phyloP scores from a whole-genome alignment of 2,113 vertebrate genomes.

The Pseudopodoces humilis region DNA sequence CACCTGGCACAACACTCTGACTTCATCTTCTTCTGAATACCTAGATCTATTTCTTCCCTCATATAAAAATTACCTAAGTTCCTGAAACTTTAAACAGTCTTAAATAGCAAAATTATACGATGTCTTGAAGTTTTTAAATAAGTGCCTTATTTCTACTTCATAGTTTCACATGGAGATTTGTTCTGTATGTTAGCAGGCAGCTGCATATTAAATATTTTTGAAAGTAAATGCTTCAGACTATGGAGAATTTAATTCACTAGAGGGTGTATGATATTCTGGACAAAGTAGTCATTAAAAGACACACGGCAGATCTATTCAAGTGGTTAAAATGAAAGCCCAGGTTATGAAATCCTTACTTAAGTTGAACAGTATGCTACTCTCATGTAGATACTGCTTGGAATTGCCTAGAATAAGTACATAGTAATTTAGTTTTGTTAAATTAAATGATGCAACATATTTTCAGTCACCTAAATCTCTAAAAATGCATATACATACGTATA shows the following conservation, averaged over 20 bases:
- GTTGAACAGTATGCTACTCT: not conserved
- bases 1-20: constrained; percentile 61
- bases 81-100: constrained; percentile 3
- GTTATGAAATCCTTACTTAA: not conserved
- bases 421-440: not conserved
- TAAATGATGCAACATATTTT: not conserved
- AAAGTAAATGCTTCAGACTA: not conserved
- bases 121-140: not conserved
- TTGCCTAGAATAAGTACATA: not conserved
- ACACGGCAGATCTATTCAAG: not conserved
- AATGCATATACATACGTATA: not conserved
- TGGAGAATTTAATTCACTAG: constrained; percentile 10
- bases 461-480: not conserved
- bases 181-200: not conserved
- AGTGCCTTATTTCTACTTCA: not conserved
- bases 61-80: constrained; percentile 29
- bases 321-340: not conserved
- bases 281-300: constrained; percentile 49
- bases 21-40: constrained; percentile 48
- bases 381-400: not conserved
- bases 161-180: not conserved
- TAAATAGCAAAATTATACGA: constrained; percentile 1
- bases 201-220: not conserved
- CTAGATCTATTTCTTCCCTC: constrained; percentile 36
- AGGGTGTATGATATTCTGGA: constrained; percentile 11